Conservation (phyloP, 2,113 vertebrate genomes). For the Amblyornis subalaris region DNA sequence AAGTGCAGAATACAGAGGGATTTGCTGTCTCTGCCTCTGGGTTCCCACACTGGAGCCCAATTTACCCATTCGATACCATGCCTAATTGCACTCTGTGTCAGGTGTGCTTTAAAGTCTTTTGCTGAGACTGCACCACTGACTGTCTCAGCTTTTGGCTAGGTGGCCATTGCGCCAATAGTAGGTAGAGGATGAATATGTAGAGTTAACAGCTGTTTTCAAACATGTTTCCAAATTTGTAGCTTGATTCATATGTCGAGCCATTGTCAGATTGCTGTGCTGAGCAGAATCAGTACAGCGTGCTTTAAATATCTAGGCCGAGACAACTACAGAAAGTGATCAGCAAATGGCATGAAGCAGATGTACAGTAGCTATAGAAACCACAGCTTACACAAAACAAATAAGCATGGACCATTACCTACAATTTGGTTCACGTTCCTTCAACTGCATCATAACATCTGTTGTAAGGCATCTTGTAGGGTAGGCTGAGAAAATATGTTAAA, state of each 20-base stretch:
- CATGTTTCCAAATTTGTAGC: neutral
- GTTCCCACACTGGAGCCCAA: neutral
- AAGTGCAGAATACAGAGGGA: neutral
- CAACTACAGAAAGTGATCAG: conserved; percentile 38
- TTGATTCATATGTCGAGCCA: neutral
- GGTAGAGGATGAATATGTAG: neutral
- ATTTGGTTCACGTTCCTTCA: conserved; percentile 50
- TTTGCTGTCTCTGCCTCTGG: neutral
- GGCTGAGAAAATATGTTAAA: conserved; percentile 37
- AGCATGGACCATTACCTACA: conserved; percentile 58
- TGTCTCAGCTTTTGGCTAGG: neutral
- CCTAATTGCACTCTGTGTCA: neutral
- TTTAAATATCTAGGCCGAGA: conserved; percentile 45
- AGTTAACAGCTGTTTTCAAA: conserved; percentile 23
- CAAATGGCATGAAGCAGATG: conserved; percentile 48
- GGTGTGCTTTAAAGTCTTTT: neutral
- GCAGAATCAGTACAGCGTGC: neutral
- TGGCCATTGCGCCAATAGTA: neutral
- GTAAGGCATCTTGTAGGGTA: conserved; percentile 33
- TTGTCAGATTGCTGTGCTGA: conserved; percentile 5
- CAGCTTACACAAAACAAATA: conserved; percentile 55
- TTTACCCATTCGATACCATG: neutral
- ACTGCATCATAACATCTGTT: conserved; percentile 38
- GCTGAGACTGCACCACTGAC: neutral
- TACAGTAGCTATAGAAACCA: conserved; percentile 54